Evolutionary conservation across 64 coral and sea anemone species (phyloP).

Genomic region (Platygyra sinensis): DNA sequence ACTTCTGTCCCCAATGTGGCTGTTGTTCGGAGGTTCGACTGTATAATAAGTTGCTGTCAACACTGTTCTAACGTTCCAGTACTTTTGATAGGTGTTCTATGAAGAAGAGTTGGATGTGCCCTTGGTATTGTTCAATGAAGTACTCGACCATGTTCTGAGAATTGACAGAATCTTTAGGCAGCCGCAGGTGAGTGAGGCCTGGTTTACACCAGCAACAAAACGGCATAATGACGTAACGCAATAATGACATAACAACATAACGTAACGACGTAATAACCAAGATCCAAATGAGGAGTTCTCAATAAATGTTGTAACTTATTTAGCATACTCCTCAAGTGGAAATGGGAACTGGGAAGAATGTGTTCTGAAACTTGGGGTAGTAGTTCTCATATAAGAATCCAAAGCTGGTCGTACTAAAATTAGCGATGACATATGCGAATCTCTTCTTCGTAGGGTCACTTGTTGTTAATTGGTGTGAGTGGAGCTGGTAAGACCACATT

Average conservation of each 20-base stretch:
- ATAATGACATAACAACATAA: no score
- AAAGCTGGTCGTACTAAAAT: no score
- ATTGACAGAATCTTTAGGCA: constrained; percentile 99
- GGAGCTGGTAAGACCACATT: constrained; percentile 98
- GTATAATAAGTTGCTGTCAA: neutral
- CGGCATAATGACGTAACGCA: no score
- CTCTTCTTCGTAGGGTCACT: constrained; percentile 67
- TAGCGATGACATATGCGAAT: neutral
- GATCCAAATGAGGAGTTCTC: neutral
- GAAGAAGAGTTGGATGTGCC: constrained; percentile 99
- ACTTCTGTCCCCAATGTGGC: no score
- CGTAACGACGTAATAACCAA: no score
- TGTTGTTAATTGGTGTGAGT: constrained; percentile 97
- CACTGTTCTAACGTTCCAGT: neutral
- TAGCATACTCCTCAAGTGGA: no score
- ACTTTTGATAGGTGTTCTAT: constrained; percentile 82
- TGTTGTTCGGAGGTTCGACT: no score
- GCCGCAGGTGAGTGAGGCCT: constrained; percentile 84
- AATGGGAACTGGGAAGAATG: neutral
- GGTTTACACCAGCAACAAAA: no score
- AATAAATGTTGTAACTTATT: no score
- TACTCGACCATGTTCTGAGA: constrained; percentile 94
- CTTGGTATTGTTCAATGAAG: constrained; percentile 96
- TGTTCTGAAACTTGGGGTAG: neutral
- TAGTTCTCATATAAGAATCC: no score